Base-by-base conservation (phyloP, 2,888 invertebrate genomes). In the Malthinus seriepunctatus region DNA sequence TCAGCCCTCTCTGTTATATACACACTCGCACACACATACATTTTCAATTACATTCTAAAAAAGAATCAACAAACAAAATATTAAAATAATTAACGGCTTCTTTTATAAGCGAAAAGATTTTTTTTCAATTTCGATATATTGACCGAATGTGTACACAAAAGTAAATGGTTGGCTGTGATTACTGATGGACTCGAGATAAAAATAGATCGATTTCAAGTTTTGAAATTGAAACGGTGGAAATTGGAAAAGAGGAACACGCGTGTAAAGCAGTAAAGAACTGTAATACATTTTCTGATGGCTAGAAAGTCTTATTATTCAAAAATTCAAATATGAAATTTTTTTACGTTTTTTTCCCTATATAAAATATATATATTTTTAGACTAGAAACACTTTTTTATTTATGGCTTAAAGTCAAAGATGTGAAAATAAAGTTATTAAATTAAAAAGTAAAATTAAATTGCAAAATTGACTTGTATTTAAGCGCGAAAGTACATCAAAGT, bases 211-310 rank as follows among this genome's bases (percentile, higher is more conserved):
- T 72, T 71, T 72, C 69, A 70, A 72, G 72, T 74, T 73, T 74
- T 71, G 65, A 69, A 75, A 73, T 75, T 73, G 73, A 73, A 75
- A 73, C 70, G 72, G 69, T 69, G 72, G 72, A 70, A 75, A 75
- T 75, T 74, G 73, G 72, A 73, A 73, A 73, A 73, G 72, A 63
- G 66, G 60, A 61, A 63, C 56, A 55, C 60, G 63, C 67, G 63
- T 63, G 67, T 64, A 65, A 68, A 67, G 68, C 67, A 70, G 70
- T 68, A 71, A 66, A 70, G 70, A 70, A 71, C 70, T 72, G 39
- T 14, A 39, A 39, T 39, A 39, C 39, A 71, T 69, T 68, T 65
- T 69, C 69, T 65, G 39, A 39, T 51, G 70, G 67, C 69, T 71
- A 68, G 67, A 67, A 70, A 71, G 72, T 69, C 69, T 73, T 73